These are phyloP conservation scores for Cotesia vestalis DNA, from an alignment of 1,140 invertebrate species.

Conservation along the genomic window DNA sequence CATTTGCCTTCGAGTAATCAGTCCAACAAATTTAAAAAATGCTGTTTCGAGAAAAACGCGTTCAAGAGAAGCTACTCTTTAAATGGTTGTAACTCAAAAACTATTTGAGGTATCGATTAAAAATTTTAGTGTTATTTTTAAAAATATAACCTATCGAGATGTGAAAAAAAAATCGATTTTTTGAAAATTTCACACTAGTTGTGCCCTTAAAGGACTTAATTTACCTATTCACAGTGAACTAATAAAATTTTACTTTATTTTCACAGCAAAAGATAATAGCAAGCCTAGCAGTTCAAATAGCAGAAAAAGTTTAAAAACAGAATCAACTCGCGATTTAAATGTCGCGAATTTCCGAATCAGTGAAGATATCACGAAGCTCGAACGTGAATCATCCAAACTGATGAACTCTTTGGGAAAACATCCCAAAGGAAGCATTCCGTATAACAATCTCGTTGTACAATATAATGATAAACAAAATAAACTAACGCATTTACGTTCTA, in stretches of 20 bases:
- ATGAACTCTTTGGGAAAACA: constrained; percentile 73
- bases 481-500: constrained; percentile 68
- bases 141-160: too few species aligned
- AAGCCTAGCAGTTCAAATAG: constrained; percentile 51
- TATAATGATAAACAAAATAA: constrained; percentile 72
- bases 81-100: too few species aligned
- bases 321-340: constrained; percentile 75
- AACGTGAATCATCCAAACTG: constrained; percentile 74
- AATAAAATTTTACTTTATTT: neutral
- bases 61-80: too few species aligned
- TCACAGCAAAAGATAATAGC: constrained; percentile 42
- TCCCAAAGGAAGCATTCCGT: constrained; percentile 65
- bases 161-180: neutral
- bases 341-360: constrained; percentile 78
- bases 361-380: constrained; percentile 75
- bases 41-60: too few species aligned
- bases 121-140: too few species aligned
- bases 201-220: neutral
- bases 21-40: too few species aligned
- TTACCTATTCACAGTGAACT: constrained; percentile 1
- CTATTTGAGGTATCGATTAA: too few species aligned
- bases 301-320: constrained; percentile 66
- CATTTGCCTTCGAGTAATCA: too few species aligned
- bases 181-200: too few species aligned
- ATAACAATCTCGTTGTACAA: constrained; percentile 70